These are phyloP conservation scores for Leuciscus waleckii DNA, from an alignment of 2,797 vertebrate genomes.

Conservation along the genomic window DNA sequence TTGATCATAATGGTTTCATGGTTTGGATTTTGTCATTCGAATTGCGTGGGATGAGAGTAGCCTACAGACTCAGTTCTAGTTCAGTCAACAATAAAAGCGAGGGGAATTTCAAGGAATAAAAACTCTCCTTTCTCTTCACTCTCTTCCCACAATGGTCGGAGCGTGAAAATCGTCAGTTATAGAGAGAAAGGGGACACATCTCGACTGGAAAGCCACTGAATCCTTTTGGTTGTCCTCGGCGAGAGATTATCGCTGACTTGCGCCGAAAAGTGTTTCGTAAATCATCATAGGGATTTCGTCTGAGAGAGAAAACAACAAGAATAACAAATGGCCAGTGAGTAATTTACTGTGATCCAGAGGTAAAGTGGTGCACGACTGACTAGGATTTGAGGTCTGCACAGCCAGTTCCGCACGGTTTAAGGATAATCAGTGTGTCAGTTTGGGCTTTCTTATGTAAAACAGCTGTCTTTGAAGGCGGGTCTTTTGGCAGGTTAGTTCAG, in stretches of 20 bases:
- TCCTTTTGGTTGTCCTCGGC: conserved; percentile 58
- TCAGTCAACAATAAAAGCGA: conserved; percentile 61
- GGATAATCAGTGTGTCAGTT: conserved; percentile 92
- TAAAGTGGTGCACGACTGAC: conserved; percentile 69
- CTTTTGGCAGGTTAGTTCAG: conserved; percentile 82
- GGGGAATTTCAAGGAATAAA: conserved; percentile 62
- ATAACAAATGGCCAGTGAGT: conserved; percentile 70
- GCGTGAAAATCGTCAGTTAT: conserved; percentile 67
- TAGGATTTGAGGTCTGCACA: conserved; percentile 74
- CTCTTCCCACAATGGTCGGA: conserved; percentile 59
- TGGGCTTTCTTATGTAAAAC: conserved; percentile 97
- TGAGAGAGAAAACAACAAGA: conserved; percentile 22
- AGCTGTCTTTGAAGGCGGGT: conserved; percentile 91
- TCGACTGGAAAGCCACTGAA: conserved; percentile 41
- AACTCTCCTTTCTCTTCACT: conserved; percentile 56
- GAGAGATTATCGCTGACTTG: conserved; percentile 61
- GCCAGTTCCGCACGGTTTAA: conserved; percentile 87
- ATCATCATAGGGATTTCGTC: conserved; percentile 64
- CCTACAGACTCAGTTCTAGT: conserved; percentile 30
- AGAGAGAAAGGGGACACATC: conserved; percentile 54
- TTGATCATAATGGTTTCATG: background rate
- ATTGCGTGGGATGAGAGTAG: conserved; percentile 39
- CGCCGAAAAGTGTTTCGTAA: conserved; percentile 50
- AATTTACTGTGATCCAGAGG: conserved; percentile 76
- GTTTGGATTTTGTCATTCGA: background rate